These are phyloP conservation scores for Hylaeus volcanicus DNA, from an alignment of 1,140 invertebrate species.

Conservation along the genomic window DNA sequence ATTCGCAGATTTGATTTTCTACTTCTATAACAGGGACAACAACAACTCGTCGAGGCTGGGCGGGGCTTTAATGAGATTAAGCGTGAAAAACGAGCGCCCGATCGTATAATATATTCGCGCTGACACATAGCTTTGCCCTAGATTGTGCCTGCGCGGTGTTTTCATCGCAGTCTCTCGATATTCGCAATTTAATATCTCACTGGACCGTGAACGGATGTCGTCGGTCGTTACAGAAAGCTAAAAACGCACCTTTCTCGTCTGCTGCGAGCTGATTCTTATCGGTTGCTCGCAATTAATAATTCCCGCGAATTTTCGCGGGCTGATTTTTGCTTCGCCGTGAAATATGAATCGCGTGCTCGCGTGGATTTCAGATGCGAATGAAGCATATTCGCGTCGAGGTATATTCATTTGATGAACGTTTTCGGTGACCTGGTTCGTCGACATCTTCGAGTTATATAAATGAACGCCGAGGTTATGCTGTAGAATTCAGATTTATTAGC, in stretches of 20 bases:
- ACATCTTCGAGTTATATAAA: no score
- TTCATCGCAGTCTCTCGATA: constrained; percentile 13
- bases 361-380: no score
- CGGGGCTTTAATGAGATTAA: constrained; percentile 58
- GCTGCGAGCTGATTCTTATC: not conserved
- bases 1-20: constrained; percentile 56
- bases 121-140: not conserved
- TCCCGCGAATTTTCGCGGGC: not conserved
- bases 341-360: no score
- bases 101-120: constrained; percentile 46
- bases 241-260: not conserved
- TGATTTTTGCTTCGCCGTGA: no score
- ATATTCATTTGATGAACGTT: no score
- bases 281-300: not conserved
- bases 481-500: no score
- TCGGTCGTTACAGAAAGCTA: constrained; percentile 12
- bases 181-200: constrained; percentile 50
- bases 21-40: constrained; percentile 46
- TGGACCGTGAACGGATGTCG: constrained; percentile 24
- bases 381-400: no score
- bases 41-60: constrained; percentile 21
- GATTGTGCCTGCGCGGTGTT: constrained; percentile 20
- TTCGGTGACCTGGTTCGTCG: no score
- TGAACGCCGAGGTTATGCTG: no score
- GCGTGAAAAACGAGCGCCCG: constrained; percentile 50